Conservation (phyloP, 1,140 invertebrate species). For the Drosophila quadrilineata region DNA sequence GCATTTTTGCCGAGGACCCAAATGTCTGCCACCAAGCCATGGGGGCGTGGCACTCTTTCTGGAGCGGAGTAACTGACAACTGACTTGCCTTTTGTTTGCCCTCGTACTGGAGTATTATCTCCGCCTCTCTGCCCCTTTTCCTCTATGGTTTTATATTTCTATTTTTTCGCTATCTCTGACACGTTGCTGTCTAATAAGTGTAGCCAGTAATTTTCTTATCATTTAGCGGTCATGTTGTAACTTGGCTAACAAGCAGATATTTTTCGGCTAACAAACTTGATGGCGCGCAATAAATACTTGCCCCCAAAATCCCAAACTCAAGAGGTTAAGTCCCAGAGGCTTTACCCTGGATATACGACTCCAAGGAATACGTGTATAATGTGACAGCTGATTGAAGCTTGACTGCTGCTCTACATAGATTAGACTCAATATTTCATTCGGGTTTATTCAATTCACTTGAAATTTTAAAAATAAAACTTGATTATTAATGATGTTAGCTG, state of each 20-base stretch:
- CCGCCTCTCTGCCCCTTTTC: too few species aligned
- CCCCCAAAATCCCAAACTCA: neutral
- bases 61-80: conserved; percentile 11
- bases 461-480: too few species aligned
- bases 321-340: neutral
- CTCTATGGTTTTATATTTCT: too few species aligned
- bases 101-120: too few species aligned
- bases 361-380: neutral
- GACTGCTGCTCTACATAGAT: too few species aligned
- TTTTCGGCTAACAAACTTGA: conserved; percentile 6
- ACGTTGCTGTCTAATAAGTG: conserved; percentile 75
- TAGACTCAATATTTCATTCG: too few species aligned
- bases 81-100: conserved; percentile 62
- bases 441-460: too few species aligned
- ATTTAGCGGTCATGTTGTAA: conserved; percentile 42
- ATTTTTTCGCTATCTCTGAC: conserved; percentile 60
- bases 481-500: too few species aligned
- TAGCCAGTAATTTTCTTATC: conserved; percentile 77
- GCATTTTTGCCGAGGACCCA: conserved; percentile 17
- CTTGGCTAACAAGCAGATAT: conserved; percentile 38
- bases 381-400: conserved; percentile 1
- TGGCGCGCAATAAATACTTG: conserved; percentile 31
- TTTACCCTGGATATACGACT: neutral
- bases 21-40: neutral
- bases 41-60: too few species aligned